Evolutionary conservation across 2,797 vertebrate species (phyloP).

Genomic region (Hozukius guyotensis): DNA sequence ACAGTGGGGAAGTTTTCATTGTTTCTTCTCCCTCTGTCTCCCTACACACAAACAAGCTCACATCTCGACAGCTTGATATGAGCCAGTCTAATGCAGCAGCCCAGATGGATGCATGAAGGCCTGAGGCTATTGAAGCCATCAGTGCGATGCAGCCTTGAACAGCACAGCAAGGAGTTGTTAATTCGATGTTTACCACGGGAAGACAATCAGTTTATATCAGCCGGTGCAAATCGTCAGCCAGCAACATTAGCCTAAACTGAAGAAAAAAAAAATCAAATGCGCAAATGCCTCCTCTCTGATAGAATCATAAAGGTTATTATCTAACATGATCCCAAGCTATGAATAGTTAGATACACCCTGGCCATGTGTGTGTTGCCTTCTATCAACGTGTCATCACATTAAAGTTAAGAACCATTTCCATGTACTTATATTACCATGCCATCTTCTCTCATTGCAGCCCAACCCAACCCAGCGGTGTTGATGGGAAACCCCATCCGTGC

Average conservation of each 20-base stretch:
- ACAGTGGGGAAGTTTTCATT: background rate
- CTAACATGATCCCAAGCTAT: background rate
- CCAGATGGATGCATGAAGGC: slow-evolving; percentile 35
- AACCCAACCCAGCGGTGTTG: slow-evolving; percentile 93
- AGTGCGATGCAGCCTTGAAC: slow-evolving; percentile 17
- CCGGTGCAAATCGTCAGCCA: background rate
- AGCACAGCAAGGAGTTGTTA: slow-evolving; percentile 31
- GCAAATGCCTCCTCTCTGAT: background rate
- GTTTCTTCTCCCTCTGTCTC: background rate
- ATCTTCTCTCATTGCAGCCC: slow-evolving; percentile 83
- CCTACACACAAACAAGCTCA: background rate
- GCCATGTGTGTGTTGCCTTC: background rate
- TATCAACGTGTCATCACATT: background rate
- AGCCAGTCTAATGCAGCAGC: slow-evolving; percentile 21
- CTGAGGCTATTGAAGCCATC: slow-evolving; percentile 22
- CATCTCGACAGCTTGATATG: slow-evolving; percentile 19
- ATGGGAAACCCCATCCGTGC: slow-evolving; percentile 98
- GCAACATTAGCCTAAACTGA: background rate
- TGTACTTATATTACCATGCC: background rate
- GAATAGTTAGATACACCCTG: background rate
- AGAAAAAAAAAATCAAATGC: background rate
- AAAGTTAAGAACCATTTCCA: background rate
- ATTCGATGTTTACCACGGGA: background rate
- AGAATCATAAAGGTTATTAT: background rate
- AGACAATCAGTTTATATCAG: slow-evolving; percentile 5